Base-by-base conservation (phyloP, 2,797 vertebrate genomes). In the Acanthornis magna region DNA sequence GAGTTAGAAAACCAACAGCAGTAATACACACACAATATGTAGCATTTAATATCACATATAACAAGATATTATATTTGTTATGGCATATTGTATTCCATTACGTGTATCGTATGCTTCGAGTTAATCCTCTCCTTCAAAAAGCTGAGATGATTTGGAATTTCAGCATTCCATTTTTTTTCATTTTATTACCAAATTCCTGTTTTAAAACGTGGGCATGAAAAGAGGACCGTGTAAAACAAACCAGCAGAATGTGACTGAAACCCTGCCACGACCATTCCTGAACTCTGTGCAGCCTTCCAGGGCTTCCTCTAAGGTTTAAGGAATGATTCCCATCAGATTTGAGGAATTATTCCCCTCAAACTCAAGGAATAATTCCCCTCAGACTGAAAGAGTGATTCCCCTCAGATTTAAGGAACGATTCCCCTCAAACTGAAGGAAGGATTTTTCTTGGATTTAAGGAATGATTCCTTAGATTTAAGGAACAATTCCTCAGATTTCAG, bases 401-500 rank as follows among this genome's bases (percentile, higher is more conserved):
- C 23, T 48, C 23, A 25, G 23, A 48, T 48, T 48, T 48, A 14
- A 61, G 1, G 43, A 50, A 34, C 0, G 0, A 19, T 42, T 42
- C 38, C 38, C 12, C 6, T 5, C 13, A 40, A 12, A 38, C 11
- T 38, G 10, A 38, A 11, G 12, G 38, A 38, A 38, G 10, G 38
- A 38, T 12, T 38, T 12, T 12, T 38, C 38, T 38, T 12, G 11
- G 4, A 27, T 27, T 40, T 23, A 26, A n/a, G 2, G 12, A n/a
- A 29, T 0, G 0, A 32, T 25, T 70, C 12, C 23, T 48, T 13
- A 25, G 23, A 48, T 48, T 48, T 48, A 14, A 61, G 1, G 43
- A 50, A 34, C 0, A 0, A 19, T 42, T 42, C 38, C 38, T 12
- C 6, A 13, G 4, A 27, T 27, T 40, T 23, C 21, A n/a, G 2